Base-by-base conservation (phyloP, 2,113 vertebrate species). In the Ovis canadensis region DNA sequence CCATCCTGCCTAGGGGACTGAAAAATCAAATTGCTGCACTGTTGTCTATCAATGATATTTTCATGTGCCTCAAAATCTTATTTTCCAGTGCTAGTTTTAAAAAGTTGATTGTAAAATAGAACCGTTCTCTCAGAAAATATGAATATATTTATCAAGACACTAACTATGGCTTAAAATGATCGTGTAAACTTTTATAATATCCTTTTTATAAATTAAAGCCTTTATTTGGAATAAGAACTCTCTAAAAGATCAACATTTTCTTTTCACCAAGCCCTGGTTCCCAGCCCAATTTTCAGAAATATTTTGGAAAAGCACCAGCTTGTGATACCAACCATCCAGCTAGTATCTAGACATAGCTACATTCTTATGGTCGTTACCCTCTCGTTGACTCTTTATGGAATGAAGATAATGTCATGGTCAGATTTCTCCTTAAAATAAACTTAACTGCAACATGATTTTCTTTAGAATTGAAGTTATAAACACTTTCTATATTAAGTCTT, bases 181-280 rank as follows among this genome's bases (percentile, higher is more conserved):
- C 54, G 62, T 33, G 3, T 55, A 83, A 88, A 88, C 40, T 88
- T 40, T 83, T 62, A 2, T n/a, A 88, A 83, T 36, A 92, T 11
- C 5, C 48, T 74, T 82, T 67, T 96, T 82, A 52, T 45, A 96
- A 83, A 91, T 45, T 27, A 83, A 64, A 88, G 31, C 9, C 11
- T 94, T 96, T 84, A 83, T 94, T 97, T 91, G 74, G 48, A 67
- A 50, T 86, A 29, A 36, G 45, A 96, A 43, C 91, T 29, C 77
- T 93, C 54, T 77, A 77, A 55, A 87, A 93, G 8, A 59, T 84
- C 55, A 83, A 36, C 48, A 64, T 40, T 93, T 93, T 87, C 3
- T 88, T 45, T 71, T 33, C 29, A 77, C 13, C 36, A 55, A 50
- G 31, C 6, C 2, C 9, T 84, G 54, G 36, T 62, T 6, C 33